Evolutionary conservation across 2,888 invertebrate species (phyloP), one percentile per base, ranked within the genome.

Genomic region (Hirtodrosophila duncani): DNA sequence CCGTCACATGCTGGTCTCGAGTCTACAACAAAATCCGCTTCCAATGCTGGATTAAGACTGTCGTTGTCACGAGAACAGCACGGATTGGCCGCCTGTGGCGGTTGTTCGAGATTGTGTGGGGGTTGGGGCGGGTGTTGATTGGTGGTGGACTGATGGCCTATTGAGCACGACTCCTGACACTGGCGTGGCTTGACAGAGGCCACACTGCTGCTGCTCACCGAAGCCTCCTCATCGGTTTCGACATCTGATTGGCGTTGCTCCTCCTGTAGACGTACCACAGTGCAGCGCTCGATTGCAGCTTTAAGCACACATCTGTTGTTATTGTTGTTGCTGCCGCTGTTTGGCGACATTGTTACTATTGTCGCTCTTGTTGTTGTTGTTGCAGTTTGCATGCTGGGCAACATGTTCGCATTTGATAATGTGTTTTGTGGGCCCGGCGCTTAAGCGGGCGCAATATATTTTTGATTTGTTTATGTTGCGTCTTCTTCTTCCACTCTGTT

Each of bases 21-120:
- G n/a, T 66, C 48, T 44, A 66, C 66, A 44, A 63, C 59, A 45
- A 61, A 49, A 42, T 69, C 69, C 16, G 74, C 23, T n/a, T n/a
- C n/a, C 34, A 56, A 23, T 10, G 53, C 46, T 24, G 17, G 11
- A 24, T 34, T 53, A 29, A 29, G 64, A 42, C 37, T 64, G 31
- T 36, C 59, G 41, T 44, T 58, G 49, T 21, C 37, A 9, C 69
- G 69, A 11, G 63, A 55, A 14, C 53, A 58, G 17, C 51, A 51
- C 11, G 39, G 59, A 21, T 53, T 50, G 1, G 42, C 17, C 8
- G 43, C 14, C n/a, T n/a, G n/a, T n/a, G n/a, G n/a, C n/a, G n/a
- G n/a, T n/a, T n/a, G n/a, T n/a, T n/a, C n/a, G n/a, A n/a, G n/a
- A n/a, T n/a, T n/a, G n/a, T n/a, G n/a, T n/a, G n/a, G n/a, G n/a